Evolutionary conservation across 2,113 vertebrate genomes (phyloP).

Genomic region (Sorex fumeus): DNA sequence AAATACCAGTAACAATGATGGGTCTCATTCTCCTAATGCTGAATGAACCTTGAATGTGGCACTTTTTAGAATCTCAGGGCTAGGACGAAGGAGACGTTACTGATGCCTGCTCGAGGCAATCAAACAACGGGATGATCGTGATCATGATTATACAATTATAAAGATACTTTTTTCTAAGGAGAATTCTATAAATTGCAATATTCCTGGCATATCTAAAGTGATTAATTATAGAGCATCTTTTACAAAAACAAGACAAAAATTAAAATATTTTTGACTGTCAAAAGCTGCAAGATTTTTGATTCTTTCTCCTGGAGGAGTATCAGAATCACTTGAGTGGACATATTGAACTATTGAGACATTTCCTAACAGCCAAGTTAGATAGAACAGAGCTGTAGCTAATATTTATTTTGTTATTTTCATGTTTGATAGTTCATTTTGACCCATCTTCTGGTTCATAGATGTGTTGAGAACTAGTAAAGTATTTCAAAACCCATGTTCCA

Average conservation of each 20-base stretch:
- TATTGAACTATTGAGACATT: not conserved
- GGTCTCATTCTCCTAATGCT: no score
- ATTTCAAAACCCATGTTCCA: not conserved
- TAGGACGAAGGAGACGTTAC: no score
- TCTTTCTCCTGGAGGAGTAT: not conserved
- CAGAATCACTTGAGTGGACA: not conserved
- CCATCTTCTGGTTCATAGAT: not conserved
- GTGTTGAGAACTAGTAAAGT: not conserved
- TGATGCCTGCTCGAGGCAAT: no score
- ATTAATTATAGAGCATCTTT: not conserved
- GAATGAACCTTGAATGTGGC: no score
- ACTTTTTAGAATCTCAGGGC: no score
- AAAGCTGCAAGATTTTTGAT: not conserved
- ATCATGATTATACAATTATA: not conserved
- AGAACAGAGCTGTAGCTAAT: not conserved
- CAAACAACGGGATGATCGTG: no score
- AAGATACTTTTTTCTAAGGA: not conserved
- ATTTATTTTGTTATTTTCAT: not conserved
- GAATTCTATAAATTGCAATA: not conserved
- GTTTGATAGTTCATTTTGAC: not conserved
- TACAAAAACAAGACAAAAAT: not conserved
- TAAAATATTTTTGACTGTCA: not conserved
- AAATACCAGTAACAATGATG: no score
- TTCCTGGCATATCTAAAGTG: slow-evolving; percentile 20
- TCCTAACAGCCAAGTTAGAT: not conserved